Percentiles rank a stretch among this genome's conserved stretches.
These are phyloP conservation scores for Priocnemis perturbator DNA, from an alignment of 2,888 invertebrate genomes.

Conservation along the genomic window DNA sequence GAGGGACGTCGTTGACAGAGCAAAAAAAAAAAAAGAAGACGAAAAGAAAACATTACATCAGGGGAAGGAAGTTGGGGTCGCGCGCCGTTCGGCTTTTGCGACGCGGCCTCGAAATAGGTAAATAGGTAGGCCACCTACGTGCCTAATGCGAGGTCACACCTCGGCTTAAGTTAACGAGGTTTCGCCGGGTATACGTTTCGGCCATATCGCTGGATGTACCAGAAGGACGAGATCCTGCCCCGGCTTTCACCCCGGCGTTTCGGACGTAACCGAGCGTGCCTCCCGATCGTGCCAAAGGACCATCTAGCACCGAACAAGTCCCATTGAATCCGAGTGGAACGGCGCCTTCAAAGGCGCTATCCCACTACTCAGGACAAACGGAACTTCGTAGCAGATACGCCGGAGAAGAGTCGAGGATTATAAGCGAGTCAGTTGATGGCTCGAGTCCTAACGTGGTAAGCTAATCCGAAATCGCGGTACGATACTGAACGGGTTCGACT, in stretches of 20 bases:
- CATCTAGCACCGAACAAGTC: conserved; percentile 45
- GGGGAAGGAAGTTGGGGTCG: conserved; percentile 5
- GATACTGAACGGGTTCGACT: too few species aligned
- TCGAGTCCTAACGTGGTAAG: too few species aligned
- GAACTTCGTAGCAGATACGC: too few species aligned
- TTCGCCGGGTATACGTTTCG: conserved; percentile 11
- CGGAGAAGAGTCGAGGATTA: too few species aligned
- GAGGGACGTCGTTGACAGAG: too few species aligned
- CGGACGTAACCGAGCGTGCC: conserved; percentile 17
- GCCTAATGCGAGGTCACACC: conserved; percentile 13
- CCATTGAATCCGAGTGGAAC: conserved; percentile 43
- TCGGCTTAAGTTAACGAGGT: conserved; percentile 14
- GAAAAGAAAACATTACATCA: not conserved
- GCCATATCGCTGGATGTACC: conserved; percentile 3
- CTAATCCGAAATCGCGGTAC: too few species aligned
- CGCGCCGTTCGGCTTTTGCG: conserved; percentile 17
- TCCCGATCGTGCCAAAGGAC: conserved; percentile 27
- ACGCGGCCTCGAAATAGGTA: conserved; percentile 25
- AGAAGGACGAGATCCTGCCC: conserved; percentile 30
- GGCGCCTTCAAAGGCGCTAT: conserved; percentile 24
- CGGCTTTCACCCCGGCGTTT: conserved; percentile 31
- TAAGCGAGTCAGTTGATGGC: too few species aligned
- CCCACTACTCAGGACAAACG: conserved; percentile 17
- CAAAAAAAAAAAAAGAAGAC: too few species aligned
- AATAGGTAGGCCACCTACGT: conserved; percentile 23